phyloP scores from a whole-genome alignment of 2,113 vertebrate species.

The Proteles cristata region DNA sequence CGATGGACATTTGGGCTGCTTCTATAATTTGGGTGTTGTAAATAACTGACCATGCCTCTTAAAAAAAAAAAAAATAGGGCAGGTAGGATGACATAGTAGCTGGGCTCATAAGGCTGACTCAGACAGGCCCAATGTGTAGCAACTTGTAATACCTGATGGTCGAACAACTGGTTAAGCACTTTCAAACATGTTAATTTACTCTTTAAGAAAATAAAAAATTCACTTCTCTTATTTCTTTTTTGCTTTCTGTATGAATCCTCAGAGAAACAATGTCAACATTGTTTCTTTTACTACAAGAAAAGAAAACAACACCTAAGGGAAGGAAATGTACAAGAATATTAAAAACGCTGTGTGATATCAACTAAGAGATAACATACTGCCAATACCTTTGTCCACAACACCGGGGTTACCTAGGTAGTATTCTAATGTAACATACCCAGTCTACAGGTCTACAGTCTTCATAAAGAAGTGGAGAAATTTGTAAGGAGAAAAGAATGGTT shows the following conservation, averaged over 20 bases:
- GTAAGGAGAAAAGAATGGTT: neutral
- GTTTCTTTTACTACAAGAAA: neutral
- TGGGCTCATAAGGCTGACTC: neutral
- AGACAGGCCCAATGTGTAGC: neutral
- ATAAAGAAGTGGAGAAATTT: neutral
- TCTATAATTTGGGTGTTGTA: neutral
- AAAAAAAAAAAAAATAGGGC: neutral
- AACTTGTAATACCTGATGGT: neutral
- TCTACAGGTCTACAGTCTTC: neutral
- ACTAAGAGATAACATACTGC: neutral
- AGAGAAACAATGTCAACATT: neutral
- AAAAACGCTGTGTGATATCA: neutral
- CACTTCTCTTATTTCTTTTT: neutral
- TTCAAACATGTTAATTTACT: neutral
- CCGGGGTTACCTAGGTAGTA: neutral
- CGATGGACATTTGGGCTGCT: neutral
- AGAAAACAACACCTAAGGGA: neutral
- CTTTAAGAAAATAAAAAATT: constrained; percentile 32
- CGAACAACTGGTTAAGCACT: neutral
- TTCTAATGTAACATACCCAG: neutral
- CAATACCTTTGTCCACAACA: neutral
- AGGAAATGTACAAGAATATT: neutral
- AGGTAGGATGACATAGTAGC: neutral
- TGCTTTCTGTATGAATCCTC: neutral
- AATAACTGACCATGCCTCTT: neutral